These are phyloP conservation scores for Polyommatus iphigenia DNA, from an alignment of 2,888 invertebrate species.

Conservation along the genomic window DNA sequence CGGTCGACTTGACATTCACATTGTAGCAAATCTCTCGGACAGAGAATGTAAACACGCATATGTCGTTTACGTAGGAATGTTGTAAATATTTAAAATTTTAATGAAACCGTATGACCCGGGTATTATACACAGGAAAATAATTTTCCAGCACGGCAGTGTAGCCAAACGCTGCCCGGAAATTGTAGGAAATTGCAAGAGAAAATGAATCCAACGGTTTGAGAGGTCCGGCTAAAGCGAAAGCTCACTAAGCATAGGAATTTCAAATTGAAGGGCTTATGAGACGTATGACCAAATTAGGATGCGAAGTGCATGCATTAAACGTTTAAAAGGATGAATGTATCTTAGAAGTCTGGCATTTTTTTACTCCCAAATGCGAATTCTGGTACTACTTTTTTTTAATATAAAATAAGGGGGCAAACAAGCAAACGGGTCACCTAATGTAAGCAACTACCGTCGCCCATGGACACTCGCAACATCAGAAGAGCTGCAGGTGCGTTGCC, in stretches of 20 bases:
- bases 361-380: neutral
- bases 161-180: slow-evolving; percentile 74
- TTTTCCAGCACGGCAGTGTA: slow-evolving; percentile 68
- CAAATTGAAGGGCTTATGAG: slow-evolving; percentile 24
- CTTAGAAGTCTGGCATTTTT: neutral
- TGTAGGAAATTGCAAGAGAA: slow-evolving; percentile 80
- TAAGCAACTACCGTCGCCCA: no score
- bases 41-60: neutral
- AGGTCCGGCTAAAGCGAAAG: slow-evolving; percentile 56
- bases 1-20: slow-evolving; percentile 5
- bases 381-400: no score
- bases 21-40: neutral
- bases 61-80: slow-evolving; percentile 23
- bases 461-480: no score
- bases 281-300: slow-evolving; percentile 24
- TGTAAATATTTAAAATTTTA: slow-evolving; percentile 43
- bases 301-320: slow-evolving; percentile 3
- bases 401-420: no score
- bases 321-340: slow-evolving; percentile 40
- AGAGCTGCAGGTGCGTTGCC: no score
- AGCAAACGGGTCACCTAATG: no score
- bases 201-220: slow-evolving; percentile 74
- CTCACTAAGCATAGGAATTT: slow-evolving; percentile 40
- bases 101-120: slow-evolving; percentile 43
- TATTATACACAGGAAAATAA: slow-evolving; percentile 62